A percentile compares a stretch with the other conserved stretches of the same genome.
These are phyloP conservation scores for Paramormyrops hopkinsi DNA, from an alignment of 2,797 vertebrate species.

Conservation along the genomic window DNA sequence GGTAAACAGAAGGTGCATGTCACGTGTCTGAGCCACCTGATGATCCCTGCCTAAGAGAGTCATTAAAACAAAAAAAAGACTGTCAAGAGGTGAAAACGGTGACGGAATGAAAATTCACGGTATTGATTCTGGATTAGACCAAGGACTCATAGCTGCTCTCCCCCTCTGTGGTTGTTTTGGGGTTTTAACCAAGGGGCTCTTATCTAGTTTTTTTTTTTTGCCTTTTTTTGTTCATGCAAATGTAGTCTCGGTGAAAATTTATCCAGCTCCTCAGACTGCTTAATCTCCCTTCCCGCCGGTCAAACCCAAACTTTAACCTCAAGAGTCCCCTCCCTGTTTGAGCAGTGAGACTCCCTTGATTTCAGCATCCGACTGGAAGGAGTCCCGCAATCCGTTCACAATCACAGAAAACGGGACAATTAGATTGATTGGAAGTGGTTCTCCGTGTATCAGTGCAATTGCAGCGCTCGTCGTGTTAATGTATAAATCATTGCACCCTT, in stretches of 20 bases:
- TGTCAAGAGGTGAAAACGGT: neutral
- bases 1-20: neutral
- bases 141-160: neutral
- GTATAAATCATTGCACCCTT: slow-evolving; percentile 11
- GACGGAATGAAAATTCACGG: neutral
- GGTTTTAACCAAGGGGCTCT: neutral
- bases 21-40: neutral
- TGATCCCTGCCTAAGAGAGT: neutral
- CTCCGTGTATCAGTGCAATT: neutral
- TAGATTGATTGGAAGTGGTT: neutral
- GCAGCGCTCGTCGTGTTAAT: neutral
- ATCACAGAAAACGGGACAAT: neutral
- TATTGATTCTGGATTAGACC: neutral
- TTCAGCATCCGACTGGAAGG: neutral
- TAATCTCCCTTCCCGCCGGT: neutral
- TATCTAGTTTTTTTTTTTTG: neutral
- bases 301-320: neutral
- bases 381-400: neutral
- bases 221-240: neutral
- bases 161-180: neutral
- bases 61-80: neutral
- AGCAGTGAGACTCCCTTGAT: neutral
- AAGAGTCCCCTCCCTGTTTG: neutral
- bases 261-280: neutral
- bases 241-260: neutral